These are phyloP conservation scores for Aplysina aerophoba DNA, from an alignment of 37 sponge, comb jelly and placozoan genomes.

Conservation along the genomic window DNA sequence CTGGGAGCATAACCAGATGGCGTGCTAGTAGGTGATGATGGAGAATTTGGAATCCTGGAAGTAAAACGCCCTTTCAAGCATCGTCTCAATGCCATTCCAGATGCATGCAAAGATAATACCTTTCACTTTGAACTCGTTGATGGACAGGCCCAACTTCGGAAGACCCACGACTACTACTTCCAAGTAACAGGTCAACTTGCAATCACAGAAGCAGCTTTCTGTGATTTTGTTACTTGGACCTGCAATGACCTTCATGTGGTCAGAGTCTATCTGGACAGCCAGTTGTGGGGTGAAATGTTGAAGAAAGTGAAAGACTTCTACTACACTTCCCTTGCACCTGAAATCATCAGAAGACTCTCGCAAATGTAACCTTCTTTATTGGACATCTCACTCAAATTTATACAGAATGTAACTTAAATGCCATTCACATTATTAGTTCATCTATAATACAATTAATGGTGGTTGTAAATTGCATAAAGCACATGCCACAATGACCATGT, in stretches of 20 bases:
- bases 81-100: background rate
- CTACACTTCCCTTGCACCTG: too few relatives aligned
- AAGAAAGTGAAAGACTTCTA: too few relatives aligned
- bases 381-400: too few relatives aligned
- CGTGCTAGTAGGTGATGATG: background rate
- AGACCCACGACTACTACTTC: slow-evolving; percentile 2
- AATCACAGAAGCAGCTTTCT: background rate
- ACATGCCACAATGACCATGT: slow-evolving; percentile 45
- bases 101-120: slow-evolving; percentile 24
- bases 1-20: slow-evolving; percentile 16
- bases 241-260: too few relatives aligned
- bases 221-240: slow-evolving; percentile 21
- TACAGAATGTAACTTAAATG: too few relatives aligned
- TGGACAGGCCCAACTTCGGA: background rate
- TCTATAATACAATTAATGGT: slow-evolving; percentile 13
- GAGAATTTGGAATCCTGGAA: background rate
- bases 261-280: too few relatives aligned
- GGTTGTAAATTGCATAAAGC: slow-evolving; percentile 48
- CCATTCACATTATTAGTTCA: too few relatives aligned
- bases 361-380: too few relatives aligned
- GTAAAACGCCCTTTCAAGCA: slow-evolving; percentile 36
- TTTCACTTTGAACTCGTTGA: background rate
- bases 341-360: too few relatives aligned
- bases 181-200: slow-evolving; percentile 27
- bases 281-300: too few relatives aligned